Conservation (phyloP, 64 coral and sea anemone genomes). For the Hydrozoanthus tunicans region DNA sequence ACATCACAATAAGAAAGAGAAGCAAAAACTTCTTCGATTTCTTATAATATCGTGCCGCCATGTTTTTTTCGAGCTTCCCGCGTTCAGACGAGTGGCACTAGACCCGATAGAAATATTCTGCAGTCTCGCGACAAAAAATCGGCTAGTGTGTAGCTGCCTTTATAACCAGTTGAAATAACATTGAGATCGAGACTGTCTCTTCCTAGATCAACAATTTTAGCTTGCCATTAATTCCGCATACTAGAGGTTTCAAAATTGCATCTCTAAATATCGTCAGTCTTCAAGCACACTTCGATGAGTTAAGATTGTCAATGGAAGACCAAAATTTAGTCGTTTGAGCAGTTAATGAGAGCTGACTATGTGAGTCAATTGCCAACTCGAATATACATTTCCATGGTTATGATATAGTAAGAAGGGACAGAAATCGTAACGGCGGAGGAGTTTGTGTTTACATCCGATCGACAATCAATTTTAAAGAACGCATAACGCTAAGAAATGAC, state of each 20-base stretch:
- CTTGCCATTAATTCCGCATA: conserved; percentile 38
- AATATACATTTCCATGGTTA: too few species aligned
- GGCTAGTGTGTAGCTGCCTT: background rate
- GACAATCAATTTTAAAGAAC: conserved; percentile 5
- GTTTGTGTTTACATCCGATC: conserved; percentile 13
- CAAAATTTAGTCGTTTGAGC: too few species aligned
- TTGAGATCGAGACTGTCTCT: conserved; percentile 43
- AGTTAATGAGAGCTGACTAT: too few species aligned
- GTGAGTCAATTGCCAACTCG: too few species aligned
- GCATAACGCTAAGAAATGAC: conserved; percentile 8
- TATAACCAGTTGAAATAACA: background rate
- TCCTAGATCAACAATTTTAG: background rate
- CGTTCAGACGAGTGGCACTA: background rate
- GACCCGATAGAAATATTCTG: background rate
- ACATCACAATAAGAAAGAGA: conserved; percentile 7
- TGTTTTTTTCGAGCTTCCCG: background rate
- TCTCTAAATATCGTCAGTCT: conserved; percentile 11
- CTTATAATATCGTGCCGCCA: background rate
- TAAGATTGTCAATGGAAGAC: background rate
- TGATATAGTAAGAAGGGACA: background rate
- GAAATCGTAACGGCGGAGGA: conserved; percentile 7
- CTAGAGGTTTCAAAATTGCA: background rate
- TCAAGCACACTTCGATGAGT: background rate
- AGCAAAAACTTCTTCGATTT: conserved; percentile 11
- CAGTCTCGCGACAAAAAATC: background rate